Percentiles rank a stretch among this genome's conserved stretches.
Evolutionary conservation across 2,797 vertebrate species (phyloP).

Genomic region (Decapterus maruadsi): DNA sequence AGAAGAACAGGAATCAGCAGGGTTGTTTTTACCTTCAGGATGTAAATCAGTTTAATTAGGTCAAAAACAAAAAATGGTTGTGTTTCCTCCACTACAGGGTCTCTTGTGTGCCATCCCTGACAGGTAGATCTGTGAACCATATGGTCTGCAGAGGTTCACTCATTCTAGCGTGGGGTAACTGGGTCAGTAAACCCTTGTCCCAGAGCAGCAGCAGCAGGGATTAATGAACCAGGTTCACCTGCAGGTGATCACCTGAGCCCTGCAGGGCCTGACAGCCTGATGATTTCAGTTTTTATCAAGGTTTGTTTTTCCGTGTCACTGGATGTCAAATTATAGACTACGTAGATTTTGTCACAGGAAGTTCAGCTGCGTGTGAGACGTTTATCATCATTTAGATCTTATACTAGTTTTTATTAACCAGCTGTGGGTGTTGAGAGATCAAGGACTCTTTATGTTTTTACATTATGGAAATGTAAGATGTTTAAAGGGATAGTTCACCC

Average conservation of each 20-base stretch:
- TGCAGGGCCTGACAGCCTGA: not conserved
- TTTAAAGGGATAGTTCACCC: too few relatives aligned
- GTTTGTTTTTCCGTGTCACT: not conserved
- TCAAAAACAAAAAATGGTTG: not conserved
- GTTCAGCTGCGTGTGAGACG: too few relatives aligned
- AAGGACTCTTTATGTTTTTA: too few relatives aligned
- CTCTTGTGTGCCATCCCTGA: not conserved
- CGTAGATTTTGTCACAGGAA: too few relatives aligned
- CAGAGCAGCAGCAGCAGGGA: constrained; percentile 23
- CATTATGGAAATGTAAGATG: too few relatives aligned
- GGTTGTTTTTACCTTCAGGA: not conserved
- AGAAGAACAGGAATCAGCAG: not conserved
- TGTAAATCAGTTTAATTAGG: not conserved
- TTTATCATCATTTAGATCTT: too few relatives aligned
- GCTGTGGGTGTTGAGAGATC: too few relatives aligned
- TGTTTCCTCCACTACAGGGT: not conserved
- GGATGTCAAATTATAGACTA: not conserved
- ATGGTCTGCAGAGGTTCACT: constrained; percentile 20
- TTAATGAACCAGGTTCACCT: constrained; percentile 17
- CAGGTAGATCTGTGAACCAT: constrained; percentile 8
- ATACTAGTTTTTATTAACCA: too few relatives aligned
- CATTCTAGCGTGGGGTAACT: constrained; percentile 3
- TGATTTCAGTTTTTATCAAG: not conserved
- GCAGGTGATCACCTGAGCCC: not conserved
- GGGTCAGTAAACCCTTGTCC: not conserved